Base-by-base conservation (phyloP, 1,140 invertebrate species). In the Mylabris phalerata region DNA sequence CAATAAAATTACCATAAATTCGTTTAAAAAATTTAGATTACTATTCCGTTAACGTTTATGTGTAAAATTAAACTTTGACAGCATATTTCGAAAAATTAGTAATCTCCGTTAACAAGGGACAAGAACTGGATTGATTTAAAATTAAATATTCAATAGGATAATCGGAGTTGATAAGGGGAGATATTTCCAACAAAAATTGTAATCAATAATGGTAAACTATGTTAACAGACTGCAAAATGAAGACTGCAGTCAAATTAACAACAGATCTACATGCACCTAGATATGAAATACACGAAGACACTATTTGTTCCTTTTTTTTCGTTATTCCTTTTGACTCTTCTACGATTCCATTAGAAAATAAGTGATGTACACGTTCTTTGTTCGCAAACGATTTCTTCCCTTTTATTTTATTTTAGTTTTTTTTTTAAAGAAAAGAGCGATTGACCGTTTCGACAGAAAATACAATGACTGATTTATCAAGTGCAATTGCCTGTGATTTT, bases 401-500 rank as follows among this genome's bases (percentile, higher is more conserved):
- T 32, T 32, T 3, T 32, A 32, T 32, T 32, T 32, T 32, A 32
- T 32, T 32, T 32, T 5, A 32, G 7, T 7, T 4, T 32, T 32
- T 32, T 32, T 32, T 32, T 32, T 32, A 38, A 47, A 44, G 55
- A 57, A 43, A 57, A 57, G 55, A 57, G 39, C 55, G 46, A 57
- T 57, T 57, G 55, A 57, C 55, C 55, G 55, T 47, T 57, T 57
- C 48, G 48, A 57, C 55, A 57, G 55, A 57, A 48, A 57, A 57
- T 49, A 57, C 55, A 57, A 57, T 57, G 48, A 57, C 55, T 57
- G 55, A 57, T 57, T 57, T 57, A 57, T 43, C 47, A 48, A 49
- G 55, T 57, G 55, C 55, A 57, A 57, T 57, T 57, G 55, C 38
- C 55, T 57, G 55, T 57, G 55, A 57, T 57, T 57, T 47, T 49